Conservation (phyloP, 2,113 vertebrate genomes). For the Toxostoma redivivum region DNA sequence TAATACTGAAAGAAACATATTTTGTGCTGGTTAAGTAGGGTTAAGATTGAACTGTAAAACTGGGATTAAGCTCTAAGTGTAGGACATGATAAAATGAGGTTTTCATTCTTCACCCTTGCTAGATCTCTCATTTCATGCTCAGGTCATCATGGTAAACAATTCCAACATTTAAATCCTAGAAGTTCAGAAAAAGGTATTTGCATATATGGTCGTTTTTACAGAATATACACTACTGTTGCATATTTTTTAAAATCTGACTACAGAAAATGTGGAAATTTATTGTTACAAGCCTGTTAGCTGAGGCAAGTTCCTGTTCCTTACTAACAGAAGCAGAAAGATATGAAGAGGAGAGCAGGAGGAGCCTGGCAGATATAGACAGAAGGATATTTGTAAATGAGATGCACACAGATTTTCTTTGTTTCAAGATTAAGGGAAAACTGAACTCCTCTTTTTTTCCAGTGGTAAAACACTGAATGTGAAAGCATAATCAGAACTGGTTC, state of each 20-base stretch:
- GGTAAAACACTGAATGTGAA: slow-evolving; percentile 30
- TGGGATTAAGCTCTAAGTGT: background rate
- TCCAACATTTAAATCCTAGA: background rate
- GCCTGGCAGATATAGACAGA: background rate
- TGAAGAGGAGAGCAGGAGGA: background rate
- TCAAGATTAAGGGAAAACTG: background rate
- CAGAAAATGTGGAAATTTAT: background rate
- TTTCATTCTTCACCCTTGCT: background rate
- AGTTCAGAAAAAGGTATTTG: background rate
- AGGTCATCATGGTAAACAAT: background rate
- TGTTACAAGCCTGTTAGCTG: background rate
- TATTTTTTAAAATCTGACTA: background rate
- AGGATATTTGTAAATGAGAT: background rate
- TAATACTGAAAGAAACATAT: background rate
- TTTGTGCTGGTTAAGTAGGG: background rate
- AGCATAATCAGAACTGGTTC: background rate
- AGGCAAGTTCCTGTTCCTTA: background rate
- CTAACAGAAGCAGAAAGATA: background rate
- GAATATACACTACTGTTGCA: background rate
- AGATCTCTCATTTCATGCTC: background rate
- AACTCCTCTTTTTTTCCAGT: background rate
- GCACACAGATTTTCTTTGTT: background rate
- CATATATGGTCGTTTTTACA: background rate
- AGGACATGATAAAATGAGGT: background rate
- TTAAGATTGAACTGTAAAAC: background rate